These are phyloP conservation scores for Cinclus mexicanus DNA, from an alignment of 2,113 vertebrate species.

Conservation along the genomic window DNA sequence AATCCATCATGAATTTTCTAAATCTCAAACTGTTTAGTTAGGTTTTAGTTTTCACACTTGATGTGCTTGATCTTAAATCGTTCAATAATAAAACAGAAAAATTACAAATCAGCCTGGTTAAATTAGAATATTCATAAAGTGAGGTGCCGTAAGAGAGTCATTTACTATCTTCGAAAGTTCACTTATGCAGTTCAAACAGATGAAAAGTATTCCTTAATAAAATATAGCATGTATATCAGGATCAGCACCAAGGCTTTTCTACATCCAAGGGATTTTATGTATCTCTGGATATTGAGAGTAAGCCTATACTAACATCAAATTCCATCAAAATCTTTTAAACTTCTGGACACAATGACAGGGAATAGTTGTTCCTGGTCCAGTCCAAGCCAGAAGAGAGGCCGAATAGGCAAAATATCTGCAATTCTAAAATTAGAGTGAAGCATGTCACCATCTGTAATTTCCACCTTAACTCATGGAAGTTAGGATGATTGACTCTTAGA, in stretches of 20 bases:
- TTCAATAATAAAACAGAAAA: conserved; percentile 64
- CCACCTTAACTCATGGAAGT: not conserved
- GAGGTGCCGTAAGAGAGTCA: conserved; percentile 43
- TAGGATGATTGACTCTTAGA: not conserved
- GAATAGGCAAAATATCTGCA: not conserved
- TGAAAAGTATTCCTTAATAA: conserved; percentile 31
- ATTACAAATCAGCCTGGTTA: conserved; percentile 51
- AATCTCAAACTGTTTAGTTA: conserved; percentile 67
- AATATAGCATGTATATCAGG: not conserved
- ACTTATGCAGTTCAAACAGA: conserved; percentile 45
- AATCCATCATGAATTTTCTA: conserved; percentile 63
- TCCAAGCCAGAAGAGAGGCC: not conserved
- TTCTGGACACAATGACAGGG: not conserved
- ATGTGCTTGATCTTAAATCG: conserved; percentile 64
- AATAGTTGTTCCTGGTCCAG: not conserved
- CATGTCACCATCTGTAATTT: conserved; percentile 19
- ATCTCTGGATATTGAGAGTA: not conserved
- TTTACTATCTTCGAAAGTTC: conserved; percentile 37
- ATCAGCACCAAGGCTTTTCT: conserved; percentile 19
- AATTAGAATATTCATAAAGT: conserved; percentile 70
- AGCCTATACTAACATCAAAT: not conserved
- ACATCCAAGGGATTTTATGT: not conserved
- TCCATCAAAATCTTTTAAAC: not conserved
- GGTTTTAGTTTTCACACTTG: conserved; percentile 59
- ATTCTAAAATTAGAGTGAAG: conserved; percentile 22